Percentiles rank a stretch among this genome's conserved stretches.
These are phyloP conservation scores for Bombus terrestris DNA, from an alignment of 1,140 invertebrate genomes.

Conservation along the genomic window DNA sequence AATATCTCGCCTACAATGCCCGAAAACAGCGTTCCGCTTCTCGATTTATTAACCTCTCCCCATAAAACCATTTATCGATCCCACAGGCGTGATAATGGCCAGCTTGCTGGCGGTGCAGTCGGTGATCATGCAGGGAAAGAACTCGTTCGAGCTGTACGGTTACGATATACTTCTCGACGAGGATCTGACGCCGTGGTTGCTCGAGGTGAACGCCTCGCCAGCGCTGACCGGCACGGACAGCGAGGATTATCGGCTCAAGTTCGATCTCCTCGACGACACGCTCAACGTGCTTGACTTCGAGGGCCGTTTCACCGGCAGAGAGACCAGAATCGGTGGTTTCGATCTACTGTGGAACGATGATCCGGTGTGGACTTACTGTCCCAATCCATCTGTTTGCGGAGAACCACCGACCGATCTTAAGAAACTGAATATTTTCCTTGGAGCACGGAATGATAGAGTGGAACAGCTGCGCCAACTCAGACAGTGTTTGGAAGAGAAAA, in stretches of 20 bases:
- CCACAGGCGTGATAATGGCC: conserved; percentile 82
- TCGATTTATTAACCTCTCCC: not conserved
- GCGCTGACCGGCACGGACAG: conserved; percentile 85
- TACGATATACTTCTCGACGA: conserved; percentile 87
- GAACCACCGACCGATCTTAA: conserved; percentile 40
- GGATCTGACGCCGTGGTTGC: conserved; percentile 85
- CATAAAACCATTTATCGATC: conserved; percentile 7
- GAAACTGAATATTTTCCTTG: conserved; percentile 74
- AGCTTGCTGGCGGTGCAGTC: conserved; percentile 83
- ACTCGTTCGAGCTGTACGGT: conserved; percentile 87
- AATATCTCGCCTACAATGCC: no score
- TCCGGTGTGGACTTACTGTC: conserved; percentile 77
- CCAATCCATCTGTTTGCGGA: conserved; percentile 36
- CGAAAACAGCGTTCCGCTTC: no score
- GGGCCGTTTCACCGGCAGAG: conserved; percentile 80
- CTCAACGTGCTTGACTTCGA: conserved; percentile 81
- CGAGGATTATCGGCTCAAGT: conserved; percentile 83
- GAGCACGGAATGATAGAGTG: conserved; percentile 68
- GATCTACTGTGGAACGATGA: conserved; percentile 86
- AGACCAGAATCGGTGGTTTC: conserved; percentile 85
- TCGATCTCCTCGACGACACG: conserved; percentile 79
- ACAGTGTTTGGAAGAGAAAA: conserved; percentile 36
- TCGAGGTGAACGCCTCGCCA: conserved; percentile 87
- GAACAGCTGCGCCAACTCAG: conserved; percentile 60
- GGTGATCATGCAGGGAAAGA: conserved; percentile 79